Percentiles rank a stretch among this genome's conserved stretches.
Evolutionary conservation across 64 coral and sea anemone genomes (phyloP).

Genomic region (Porites australiensis): DNA sequence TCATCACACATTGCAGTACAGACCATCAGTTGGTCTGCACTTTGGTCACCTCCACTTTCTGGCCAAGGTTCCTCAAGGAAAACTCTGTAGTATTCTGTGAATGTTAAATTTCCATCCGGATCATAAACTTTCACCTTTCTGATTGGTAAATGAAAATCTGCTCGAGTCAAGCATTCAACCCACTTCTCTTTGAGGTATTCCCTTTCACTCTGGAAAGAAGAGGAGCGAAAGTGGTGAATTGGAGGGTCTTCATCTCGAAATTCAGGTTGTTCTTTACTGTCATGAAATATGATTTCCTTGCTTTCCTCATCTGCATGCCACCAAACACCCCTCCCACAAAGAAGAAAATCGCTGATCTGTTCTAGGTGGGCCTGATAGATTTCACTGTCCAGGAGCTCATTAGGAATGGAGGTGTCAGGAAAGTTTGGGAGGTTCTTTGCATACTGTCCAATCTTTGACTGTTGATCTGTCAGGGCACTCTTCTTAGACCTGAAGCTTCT

Average conservation of each 20-base stretch:
- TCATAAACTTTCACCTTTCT: no score
- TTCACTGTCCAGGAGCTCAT: not conserved
- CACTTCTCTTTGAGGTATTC: no score
- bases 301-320: constrained; percentile 8
- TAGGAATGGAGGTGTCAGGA: not conserved
- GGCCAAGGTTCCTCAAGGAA: no score
- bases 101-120: no score
- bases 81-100: no score
- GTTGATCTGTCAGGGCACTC: not conserved
- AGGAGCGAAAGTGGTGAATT: no score
- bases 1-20: not conserved
- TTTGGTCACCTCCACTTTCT: not conserved
- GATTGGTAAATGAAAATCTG: no score
- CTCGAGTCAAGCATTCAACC: no score
- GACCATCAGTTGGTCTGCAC: not conserved
- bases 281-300: constrained; percentile 14
- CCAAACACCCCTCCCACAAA: constrained; percentile 32
- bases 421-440: not conserved
- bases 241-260: not conserved
- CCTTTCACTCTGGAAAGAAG: no score
- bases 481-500: not conserved
- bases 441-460: not conserved
- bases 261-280: constrained; percentile 9
- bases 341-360: no score
- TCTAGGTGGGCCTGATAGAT: no score